phyloP scores from a whole-genome alignment of 2,888 invertebrate species.

The Eurytoma californica region DNA sequence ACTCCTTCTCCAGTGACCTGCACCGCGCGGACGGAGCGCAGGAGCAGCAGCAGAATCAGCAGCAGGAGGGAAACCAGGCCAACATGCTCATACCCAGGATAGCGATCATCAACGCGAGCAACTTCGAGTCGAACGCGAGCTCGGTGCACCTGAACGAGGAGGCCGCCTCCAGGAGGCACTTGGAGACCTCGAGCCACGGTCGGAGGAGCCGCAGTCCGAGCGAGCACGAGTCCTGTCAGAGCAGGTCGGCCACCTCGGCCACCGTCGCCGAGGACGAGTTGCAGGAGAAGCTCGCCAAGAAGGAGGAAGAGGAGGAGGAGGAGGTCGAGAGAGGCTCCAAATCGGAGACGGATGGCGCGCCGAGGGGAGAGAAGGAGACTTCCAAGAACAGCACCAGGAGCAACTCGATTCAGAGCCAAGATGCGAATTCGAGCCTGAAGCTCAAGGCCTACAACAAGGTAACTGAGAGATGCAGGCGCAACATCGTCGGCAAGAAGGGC shows the following conservation, averaged over 20 bases:
- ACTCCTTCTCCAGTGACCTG: slow-evolving; percentile 59
- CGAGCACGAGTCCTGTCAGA: slow-evolving; percentile 67
- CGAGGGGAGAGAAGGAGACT: background rate
- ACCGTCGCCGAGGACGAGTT: slow-evolving; percentile 59
- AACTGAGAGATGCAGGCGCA: slow-evolving; percentile 65
- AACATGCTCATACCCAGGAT: slow-evolving; percentile 70
- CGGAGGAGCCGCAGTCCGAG: slow-evolving; percentile 67
- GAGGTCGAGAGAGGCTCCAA: no score
- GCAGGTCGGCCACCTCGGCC: slow-evolving; percentile 55
- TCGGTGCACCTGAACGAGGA: slow-evolving; percentile 68
- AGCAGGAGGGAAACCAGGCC: background rate
- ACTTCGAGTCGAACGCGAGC: slow-evolving; percentile 72
- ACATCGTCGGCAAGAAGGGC: slow-evolving; percentile 63
- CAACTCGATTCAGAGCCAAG: slow-evolving; percentile 66
- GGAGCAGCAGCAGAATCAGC: slow-evolving; percentile 55
- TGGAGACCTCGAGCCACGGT: slow-evolving; percentile 62
- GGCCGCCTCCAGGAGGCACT: slow-evolving; percentile 42
- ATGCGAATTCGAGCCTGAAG: slow-evolving; percentile 63
- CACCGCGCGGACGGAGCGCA: background rate
- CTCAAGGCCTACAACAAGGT: slow-evolving; percentile 65
- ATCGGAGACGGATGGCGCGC: no score
- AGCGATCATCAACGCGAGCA: slow-evolving; percentile 72
- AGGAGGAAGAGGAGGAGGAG: slow-evolving; percentile 11
- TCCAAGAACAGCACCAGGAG: slow-evolving; percentile 62
- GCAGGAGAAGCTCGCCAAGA: slow-evolving; percentile 58